Percentiles rank a stretch among this genome's conserved stretches.
Evolutionary conservation across 1,140 invertebrate species (phyloP).

Genomic region (Bombus superbus): DNA sequence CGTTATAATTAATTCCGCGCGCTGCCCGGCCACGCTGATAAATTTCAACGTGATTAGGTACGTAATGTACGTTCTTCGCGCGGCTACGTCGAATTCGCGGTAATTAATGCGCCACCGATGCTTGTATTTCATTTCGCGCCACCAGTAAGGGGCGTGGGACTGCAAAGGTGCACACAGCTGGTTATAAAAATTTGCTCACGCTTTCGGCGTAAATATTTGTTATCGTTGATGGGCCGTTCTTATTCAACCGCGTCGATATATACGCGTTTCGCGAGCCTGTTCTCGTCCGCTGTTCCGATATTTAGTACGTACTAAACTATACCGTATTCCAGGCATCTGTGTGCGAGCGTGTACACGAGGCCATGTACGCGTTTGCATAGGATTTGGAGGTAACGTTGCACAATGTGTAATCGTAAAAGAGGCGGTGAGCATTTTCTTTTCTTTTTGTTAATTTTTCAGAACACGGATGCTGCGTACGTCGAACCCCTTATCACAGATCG

Average conservation of each 20-base stretch:
- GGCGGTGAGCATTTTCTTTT: background rate
- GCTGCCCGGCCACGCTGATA: background rate
- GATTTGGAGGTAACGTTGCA: background rate
- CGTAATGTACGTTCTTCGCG: constrained; percentile 1
- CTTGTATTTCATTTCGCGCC: background rate
- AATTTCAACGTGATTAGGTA: constrained; percentile 22
- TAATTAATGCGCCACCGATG: constrained; percentile 15
- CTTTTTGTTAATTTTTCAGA: background rate
- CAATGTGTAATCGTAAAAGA: background rate
- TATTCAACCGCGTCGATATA: background rate
- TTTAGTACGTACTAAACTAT: background rate
- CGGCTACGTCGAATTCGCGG: constrained; percentile 1
- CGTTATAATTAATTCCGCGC: constrained; percentile 23
- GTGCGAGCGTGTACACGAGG: background rate
- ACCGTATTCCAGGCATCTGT: background rate
- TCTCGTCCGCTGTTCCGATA: background rate
- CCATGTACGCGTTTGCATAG: background rate
- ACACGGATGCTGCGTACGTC: background rate
- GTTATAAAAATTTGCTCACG: constrained; percentile 10
- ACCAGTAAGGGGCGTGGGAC: background rate
- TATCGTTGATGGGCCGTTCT: background rate
- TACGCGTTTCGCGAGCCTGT: background rate
- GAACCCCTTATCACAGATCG: no score
- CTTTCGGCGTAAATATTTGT: constrained; percentile 23
- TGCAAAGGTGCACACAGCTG: background rate